Evolutionary conservation across 1,140 invertebrate genomes (phyloP).

Genomic region (Lysiphlebus fabarum): DNA sequence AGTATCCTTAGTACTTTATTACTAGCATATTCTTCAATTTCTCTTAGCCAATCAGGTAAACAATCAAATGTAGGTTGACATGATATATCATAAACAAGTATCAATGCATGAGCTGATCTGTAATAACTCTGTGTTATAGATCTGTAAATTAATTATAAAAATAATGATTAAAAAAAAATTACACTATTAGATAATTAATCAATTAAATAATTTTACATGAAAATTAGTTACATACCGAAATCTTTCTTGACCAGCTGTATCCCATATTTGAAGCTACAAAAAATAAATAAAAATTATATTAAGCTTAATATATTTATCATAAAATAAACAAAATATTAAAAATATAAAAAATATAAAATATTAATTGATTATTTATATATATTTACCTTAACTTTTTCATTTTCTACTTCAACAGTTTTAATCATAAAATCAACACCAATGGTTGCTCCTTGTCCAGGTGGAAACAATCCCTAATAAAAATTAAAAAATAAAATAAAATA

Average conservation of each 20-base stretch:
- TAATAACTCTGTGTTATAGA: conserved; percentile 99
- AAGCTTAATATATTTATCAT: background rate
- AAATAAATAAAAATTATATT: conserved; percentile 11
- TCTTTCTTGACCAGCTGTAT: conserved; percentile 94
- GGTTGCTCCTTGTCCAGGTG: conserved; percentile 95
- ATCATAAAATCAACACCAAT: conserved; percentile 99
- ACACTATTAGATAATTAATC: too few species aligned
- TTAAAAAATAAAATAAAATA: conserved; percentile 34
- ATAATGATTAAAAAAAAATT: too few species aligned
- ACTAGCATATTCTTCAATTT: conserved; percentile 96
- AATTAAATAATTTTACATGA: too few species aligned
- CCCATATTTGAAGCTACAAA: conserved; percentile 94
- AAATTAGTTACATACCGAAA: too few species aligned
- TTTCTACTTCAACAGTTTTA: conserved; percentile 96
- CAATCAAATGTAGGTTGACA: conserved; percentile 97
- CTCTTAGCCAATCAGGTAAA: conserved; percentile 89
- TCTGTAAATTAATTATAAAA: conserved; percentile 53
- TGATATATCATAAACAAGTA: conserved; percentile 96
- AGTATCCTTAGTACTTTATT: conserved; percentile 90
- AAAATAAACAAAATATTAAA: background rate
- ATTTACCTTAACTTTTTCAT: conserved; percentile 94
- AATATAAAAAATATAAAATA: background rate
- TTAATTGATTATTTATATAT: conserved; percentile 13
- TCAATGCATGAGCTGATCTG: conserved; percentile 93
- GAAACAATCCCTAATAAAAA: conserved; percentile 76